Base-by-base conservation (phyloP, 2,888 invertebrate genomes). In the Caenorhabditis zanzibari region DNA sequence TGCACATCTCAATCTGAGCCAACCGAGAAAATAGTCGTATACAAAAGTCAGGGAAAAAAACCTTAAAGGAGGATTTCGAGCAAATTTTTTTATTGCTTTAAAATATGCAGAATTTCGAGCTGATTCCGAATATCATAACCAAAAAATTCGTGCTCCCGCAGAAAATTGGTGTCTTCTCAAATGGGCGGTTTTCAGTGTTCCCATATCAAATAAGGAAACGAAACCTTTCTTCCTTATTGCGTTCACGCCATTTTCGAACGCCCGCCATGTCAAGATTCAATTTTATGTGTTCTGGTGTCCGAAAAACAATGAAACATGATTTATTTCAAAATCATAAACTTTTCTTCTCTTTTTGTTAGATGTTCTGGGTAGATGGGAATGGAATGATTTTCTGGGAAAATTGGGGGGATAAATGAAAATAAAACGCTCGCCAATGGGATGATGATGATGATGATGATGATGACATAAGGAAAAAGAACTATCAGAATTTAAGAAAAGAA, bases 241-340 rank as follows among this genome's bases (percentile, higher is more conserved):
- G 26, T 1, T 54, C 19, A 6, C n/a, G 7, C 19, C 1, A n/a
- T 19, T 19, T 47, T 10, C n/a, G 54, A 26, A 49, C 54, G 26
- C 54, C 54, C 54, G 10, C 26, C 26, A 14, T 47, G n/a, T 47
- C 47, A 7, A 19, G 19, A 47, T 47, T 47, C 2, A 19, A 47
- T 47, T 47, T 10, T 5, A 10, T 47, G 47, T 19, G n/a, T 19
- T 47, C 10, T n/a, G 47, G 19, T 38, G 38, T 6, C 9, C 38
- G 6, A 52, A 75, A 24, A 75, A 75, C 58, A 66, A 52, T 47
- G 19, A 59, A 38, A 69, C 61, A 76, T 76, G 76, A 76, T 76
- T 76, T 76, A 76, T 76, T 76, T 69, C 68, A 76, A 76, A 68
- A 76, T 69, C 76, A 69, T 76, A 68, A 76, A 76, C 76, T 76